phyloP scores from a whole-genome alignment of 2,797 vertebrate genomes.

The Eulemur albifrons region DNA sequence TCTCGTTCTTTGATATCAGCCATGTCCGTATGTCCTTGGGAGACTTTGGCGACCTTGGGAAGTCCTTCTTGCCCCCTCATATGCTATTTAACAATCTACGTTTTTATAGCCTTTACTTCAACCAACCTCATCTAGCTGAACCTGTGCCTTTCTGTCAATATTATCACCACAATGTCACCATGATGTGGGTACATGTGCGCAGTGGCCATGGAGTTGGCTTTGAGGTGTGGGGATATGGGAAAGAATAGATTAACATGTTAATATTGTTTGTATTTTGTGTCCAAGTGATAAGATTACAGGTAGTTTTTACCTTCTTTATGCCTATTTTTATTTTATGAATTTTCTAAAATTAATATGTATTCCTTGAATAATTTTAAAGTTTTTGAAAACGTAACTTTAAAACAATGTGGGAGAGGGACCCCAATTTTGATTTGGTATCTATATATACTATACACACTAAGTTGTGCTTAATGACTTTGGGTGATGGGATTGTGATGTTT shows the following conservation, averaged over 20 bases:
- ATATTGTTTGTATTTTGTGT: not conserved
- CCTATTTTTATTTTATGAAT: not conserved
- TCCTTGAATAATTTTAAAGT: not conserved
- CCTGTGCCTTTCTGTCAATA: not conserved
- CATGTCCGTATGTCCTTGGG: not conserved
- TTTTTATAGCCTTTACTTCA: not conserved
- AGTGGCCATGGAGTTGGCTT: too few relatives aligned
- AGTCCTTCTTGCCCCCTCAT: not conserved
- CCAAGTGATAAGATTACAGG: not conserved
- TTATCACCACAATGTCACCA: not conserved
- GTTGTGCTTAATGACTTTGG: not conserved
- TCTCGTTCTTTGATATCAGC: not conserved
- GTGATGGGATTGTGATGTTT: not conserved
- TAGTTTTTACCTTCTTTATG: not conserved
- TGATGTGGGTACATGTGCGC: not conserved
- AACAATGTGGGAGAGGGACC: not conserved
- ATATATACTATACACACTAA: not conserved
- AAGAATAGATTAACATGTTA: not conserved
- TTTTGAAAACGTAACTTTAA: slow-evolving; percentile 10
- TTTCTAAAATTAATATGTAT: slow-evolving; percentile 10
- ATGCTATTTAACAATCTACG: not conserved
- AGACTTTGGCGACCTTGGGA: not conserved
- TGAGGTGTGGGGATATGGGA: not conserved
- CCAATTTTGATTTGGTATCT: not conserved
- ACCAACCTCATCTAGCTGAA: not conserved